A percentile compares a stretch with the other conserved stretches of the same genome.
Conservation (phyloP, 2,888 invertebrate genomes). For the Myathropa florea region DNA sequence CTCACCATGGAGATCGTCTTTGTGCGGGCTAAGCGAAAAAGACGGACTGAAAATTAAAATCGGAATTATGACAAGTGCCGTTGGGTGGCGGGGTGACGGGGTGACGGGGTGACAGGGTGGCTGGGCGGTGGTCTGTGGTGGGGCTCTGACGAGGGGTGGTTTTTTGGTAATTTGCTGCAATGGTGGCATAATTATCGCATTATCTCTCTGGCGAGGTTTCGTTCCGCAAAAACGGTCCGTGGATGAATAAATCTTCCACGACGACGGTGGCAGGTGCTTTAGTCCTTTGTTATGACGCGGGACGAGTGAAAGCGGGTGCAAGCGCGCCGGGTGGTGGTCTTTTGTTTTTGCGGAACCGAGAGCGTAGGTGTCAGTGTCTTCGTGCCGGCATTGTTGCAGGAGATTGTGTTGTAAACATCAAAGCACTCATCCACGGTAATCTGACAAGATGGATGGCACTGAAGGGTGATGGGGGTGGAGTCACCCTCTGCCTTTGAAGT, state of each 20-base stretch:
- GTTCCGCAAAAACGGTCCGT: constrained; percentile 28
- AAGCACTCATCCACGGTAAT: constrained; percentile 28
- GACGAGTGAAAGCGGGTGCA: not conserved
- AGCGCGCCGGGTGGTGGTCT: not conserved
- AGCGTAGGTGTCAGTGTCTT: not conserved
- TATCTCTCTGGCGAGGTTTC: constrained; percentile 70
- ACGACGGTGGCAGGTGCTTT: constrained; percentile 57
- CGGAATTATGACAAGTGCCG: constrained; percentile 61
- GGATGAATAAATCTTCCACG: constrained; percentile 56
- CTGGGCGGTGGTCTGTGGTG: not conserved
- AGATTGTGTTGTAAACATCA: constrained; percentile 40
- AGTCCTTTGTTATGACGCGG: constrained; percentile 41
- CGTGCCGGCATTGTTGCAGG: constrained; percentile 9
- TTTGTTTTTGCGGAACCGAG: constrained; percentile 3
- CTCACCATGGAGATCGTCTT: constrained; percentile 31
- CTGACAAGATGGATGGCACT: constrained; percentile 1
- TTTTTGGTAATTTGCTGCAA: constrained; percentile 72
- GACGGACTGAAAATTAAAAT: constrained; percentile 59
- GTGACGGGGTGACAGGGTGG: not conserved
- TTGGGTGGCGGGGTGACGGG: not conserved
- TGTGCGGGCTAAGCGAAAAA: constrained; percentile 33
- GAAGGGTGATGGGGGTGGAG: not conserved
- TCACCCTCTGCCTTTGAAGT: constrained; percentile 2
- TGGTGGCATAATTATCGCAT: constrained; percentile 75
- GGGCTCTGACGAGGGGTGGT: not conserved